These are phyloP conservation scores for Toxotes jaculatrix DNA, from an alignment of 2,113 vertebrate genomes.

Conservation along the genomic window DNA sequence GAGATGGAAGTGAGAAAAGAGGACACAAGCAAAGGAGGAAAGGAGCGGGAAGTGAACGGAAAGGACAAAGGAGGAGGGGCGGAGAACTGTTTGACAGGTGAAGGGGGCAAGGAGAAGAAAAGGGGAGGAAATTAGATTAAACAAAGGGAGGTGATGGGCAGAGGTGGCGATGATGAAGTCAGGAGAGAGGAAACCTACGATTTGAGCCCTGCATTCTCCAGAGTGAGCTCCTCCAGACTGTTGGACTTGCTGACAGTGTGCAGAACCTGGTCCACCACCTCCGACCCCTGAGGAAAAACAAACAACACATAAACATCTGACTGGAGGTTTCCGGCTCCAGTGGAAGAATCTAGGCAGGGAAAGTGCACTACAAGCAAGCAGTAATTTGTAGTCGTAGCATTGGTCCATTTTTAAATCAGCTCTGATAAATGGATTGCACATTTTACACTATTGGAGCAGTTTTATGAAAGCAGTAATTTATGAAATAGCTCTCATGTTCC, in stretches of 20 bases:
- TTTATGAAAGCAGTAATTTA: background rate
- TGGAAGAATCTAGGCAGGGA: background rate
- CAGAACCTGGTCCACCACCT: conserved; percentile 93
- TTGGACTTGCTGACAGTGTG: conserved; percentile 93
- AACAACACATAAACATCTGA: background rate
- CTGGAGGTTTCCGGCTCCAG: background rate
- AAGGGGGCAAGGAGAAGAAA: conserved; percentile 13
- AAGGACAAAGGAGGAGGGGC: no score
- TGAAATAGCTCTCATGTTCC: background rate
- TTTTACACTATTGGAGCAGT: background rate
- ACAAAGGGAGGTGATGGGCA: conserved; percentile 19
- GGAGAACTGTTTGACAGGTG: background rate
- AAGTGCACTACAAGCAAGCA: conserved; percentile 1
- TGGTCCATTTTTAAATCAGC: background rate
- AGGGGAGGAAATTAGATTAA: conserved; percentile 38
- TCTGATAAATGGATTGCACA: background rate
- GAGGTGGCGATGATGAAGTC: conserved; percentile 15
- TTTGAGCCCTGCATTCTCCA: conserved; percentile 93
- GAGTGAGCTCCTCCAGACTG: conserved; percentile 92
- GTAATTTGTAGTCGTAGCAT: background rate
- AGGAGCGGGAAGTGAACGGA: no score
- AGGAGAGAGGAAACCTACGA: conserved; percentile 83
- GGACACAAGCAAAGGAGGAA: no score
- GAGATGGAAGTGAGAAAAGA: background rate
- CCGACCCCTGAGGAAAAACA: conserved; percentile 85